These are phyloP conservation scores for Clanis bilineata DNA, from an alignment of 2,888 invertebrate species.

Conservation along the genomic window DNA sequence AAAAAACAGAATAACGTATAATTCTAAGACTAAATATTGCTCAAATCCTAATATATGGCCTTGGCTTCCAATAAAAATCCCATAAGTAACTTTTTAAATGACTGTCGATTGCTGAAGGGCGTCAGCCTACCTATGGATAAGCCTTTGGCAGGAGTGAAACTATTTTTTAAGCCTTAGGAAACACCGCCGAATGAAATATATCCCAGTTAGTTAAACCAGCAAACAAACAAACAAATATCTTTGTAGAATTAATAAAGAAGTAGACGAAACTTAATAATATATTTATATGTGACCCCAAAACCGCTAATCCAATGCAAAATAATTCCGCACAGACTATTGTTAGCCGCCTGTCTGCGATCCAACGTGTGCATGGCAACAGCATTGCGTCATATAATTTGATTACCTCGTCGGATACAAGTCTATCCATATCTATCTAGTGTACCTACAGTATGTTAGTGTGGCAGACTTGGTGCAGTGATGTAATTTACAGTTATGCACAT, in stretches of 20 bases:
- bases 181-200: too few species aligned
- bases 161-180: too few species aligned
- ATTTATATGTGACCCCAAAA: neutral
- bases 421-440: conserved; percentile 20
- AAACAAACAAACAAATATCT: too few species aligned
- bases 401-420: conserved; percentile 23
- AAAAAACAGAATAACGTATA: too few species aligned
- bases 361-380: conserved; percentile 29
- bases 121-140: too few species aligned
- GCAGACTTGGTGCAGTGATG: neutral
- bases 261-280: neutral
- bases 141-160: too few species aligned
- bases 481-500: neutral
- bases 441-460: conserved; percentile 6
- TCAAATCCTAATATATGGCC: too few species aligned
- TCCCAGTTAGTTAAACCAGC: too few species aligned
- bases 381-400: conserved; percentile 27
- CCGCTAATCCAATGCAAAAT: neutral
- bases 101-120: too few species aligned
- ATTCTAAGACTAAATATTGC: too few species aligned
- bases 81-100: too few species aligned
- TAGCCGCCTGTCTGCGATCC: neutral
- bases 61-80: too few species aligned
- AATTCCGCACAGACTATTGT: neutral
- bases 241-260: neutral